Evolutionary conservation across 23 tunicate genomes (phyloP), one percentile per base, ranked within the genome.

Genomic region (Halocynthia aurantium): DNA sequence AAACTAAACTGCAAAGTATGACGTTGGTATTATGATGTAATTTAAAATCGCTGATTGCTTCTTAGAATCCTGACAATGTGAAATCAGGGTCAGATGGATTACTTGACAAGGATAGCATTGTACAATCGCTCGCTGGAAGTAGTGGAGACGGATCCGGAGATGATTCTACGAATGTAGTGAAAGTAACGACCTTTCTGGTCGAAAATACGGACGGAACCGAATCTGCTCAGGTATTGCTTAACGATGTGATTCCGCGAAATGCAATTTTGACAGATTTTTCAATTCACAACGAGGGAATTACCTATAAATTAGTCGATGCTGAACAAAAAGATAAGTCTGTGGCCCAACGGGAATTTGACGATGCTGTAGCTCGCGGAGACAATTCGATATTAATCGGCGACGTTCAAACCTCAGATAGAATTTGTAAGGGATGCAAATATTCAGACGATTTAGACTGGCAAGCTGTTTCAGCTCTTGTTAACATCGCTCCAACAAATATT

Each of bases 261-360:
- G 78, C 78, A 22, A 44, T 74, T 8, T 50, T 74, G 5, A 56
- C 56, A 0, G 57, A 74, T n/a, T 74, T 74, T 74, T 13, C 57
- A 5, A 54, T 74, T 51, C 78, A 74, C 2, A 74, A 74, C 57
- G 10, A 74, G 8, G 66, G 63, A 49, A 52, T 54, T 20, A 15
- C 63, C 18, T 74, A 74, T 65, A 53, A 54, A 15, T 6, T 74
- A 0, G 4, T 31, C 44, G 4, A 31, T 31, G 21, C 5, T 18
- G 6, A 54, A 56, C 62, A 54, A 12, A 40, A 55, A 50, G 56
- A 8, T 51, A 74, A 19, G 10, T 8, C 10, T 10, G 56, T 51
- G 17, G 78, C 78, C 57, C 6, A 22, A 10, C 60, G 13, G 0
- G 78, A 74, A 22, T 74, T n/a, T 54, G 17, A 74, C n/a, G 57